Evolutionary conservation across 2,113 vertebrate genomes (phyloP), one percentile per base, ranked within the genome.

Genomic region (Cephalophus harveyi): DNA sequence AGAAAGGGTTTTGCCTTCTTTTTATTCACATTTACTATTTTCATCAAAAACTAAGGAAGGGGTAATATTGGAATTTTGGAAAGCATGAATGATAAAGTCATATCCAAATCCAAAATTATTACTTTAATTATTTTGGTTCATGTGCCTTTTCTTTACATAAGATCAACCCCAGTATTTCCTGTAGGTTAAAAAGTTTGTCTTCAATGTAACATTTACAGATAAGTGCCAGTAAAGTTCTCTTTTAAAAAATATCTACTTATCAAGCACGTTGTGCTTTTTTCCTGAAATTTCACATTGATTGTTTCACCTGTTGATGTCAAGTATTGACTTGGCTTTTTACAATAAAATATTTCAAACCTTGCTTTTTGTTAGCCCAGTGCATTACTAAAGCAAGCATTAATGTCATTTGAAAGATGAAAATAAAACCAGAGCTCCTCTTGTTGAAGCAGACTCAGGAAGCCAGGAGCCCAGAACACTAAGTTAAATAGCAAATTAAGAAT

Each of bases 311-410:
- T 46, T 79, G 36, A 84, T 81, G 21, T 78, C 54, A 87, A 92
- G 14, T 12, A 64, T 28, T 86, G 55, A 71, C 82, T 23, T 71
- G 8, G 36, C 4, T 85, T 95, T 36, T 50, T 92, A 78, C 17
- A 96, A 55, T n/a, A 91, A 28, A 90, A 74, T 60, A 76, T 33
- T 94, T 94, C 50, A 91, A 86, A 62, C 3, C 5, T 76, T 82
- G 55, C 59, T 23, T 43, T 86, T 28, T 89, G 15, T 28, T n/a
- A 52, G 15, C 30, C 82, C 2, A 52, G 52, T 5, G 16, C 1
- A 43, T 79, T 78, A 89, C 87, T 93, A 97, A 97, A 90, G 79
- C 43, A 97, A 87, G 6, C 19, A 82, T 17, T 84, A 55, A 64
- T 67, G 23, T 17, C 28, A 93, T 94, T 88, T 91, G 55, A 36